phyloP scores from a whole-genome alignment of 2,888 invertebrate genomes.

The Clunio marinus region DNA sequence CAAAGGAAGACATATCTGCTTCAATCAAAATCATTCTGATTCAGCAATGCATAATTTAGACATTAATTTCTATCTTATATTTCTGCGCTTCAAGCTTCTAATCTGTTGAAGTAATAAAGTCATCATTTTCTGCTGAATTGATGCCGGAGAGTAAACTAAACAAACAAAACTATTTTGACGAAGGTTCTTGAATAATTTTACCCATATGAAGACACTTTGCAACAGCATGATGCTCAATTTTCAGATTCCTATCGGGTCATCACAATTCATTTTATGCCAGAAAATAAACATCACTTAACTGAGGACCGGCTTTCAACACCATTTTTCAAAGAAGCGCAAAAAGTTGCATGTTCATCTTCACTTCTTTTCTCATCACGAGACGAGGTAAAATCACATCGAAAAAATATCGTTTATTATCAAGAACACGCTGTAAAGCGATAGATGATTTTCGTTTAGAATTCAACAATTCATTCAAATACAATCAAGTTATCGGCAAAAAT shows the following conservation, averaged over 20 bases:
- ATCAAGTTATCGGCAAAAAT: conserved; percentile 5
- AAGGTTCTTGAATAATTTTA: conserved; percentile 24
- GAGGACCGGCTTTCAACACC: neutral
- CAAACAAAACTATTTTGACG: conserved; percentile 17
- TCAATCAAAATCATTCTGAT: no score
- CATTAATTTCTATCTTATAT: no score
- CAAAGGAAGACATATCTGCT: no score
- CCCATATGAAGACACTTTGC: neutral
- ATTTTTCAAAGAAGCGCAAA: conserved; percentile 14
- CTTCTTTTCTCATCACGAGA: neutral
- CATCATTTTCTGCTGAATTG: neutral
- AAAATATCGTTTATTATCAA: neutral
- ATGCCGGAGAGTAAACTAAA: neutral
- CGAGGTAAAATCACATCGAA: conserved; percentile 14
- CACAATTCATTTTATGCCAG: no score
- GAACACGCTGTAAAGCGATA: no score
- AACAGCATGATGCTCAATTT: conserved; percentile 16
- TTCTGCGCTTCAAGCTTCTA: no score
- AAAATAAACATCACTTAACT: conserved; percentile 8
- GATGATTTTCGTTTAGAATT: no score
- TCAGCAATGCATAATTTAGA: conserved; percentile 24
- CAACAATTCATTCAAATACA: neutral
- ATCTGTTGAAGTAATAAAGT: conserved; percentile 5
- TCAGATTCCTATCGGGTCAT: neutral
- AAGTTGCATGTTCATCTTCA: conserved; percentile 19